Evolutionary conservation across 1,140 invertebrate species (phyloP).

Genomic region (Capitella teleta): DNA sequence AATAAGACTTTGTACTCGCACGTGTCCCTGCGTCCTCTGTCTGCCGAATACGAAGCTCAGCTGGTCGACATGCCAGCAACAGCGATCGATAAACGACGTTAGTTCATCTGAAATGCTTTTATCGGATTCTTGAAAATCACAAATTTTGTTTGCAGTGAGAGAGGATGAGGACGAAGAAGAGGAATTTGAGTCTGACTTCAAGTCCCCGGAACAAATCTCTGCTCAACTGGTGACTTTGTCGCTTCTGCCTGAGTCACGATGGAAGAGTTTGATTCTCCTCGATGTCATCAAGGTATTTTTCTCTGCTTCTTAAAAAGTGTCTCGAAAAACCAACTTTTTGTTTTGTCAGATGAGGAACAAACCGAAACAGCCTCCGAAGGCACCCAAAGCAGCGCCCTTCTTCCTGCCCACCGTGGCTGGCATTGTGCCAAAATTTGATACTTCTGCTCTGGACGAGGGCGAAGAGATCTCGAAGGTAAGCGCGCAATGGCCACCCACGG

Average conservation of each 20-base stretch:
- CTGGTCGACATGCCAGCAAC: conserved; percentile 51
- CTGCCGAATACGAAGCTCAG: conserved; percentile 48
- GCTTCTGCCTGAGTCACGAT: conserved; percentile 69
- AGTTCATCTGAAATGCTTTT: not conserved
- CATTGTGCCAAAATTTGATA: conserved; percentile 69
- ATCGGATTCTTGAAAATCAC: not conserved
- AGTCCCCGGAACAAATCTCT: conserved; percentile 69
- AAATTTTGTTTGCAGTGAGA: conserved; percentile 17
- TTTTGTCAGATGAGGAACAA: conserved; percentile 62
- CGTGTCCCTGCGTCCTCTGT: conserved; percentile 64
- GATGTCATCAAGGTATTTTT: conserved; percentile 67
- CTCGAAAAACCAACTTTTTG: not conserved
- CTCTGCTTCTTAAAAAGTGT: not conserved
- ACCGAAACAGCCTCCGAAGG: conserved; percentile 69
- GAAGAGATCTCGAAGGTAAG: too few relatives aligned
- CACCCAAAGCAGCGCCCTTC: conserved; percentile 79
- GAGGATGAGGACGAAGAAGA: conserved; percentile 40
- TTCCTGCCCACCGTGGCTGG: conserved; percentile 84
- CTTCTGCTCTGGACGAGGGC: conserved; percentile 40
- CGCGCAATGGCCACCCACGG: too few relatives aligned
- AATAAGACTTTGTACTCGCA: conserved; percentile 74
- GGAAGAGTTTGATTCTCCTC: conserved; percentile 84
- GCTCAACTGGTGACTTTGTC: conserved; percentile 77
- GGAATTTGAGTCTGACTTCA: conserved; percentile 46
- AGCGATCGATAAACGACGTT: conserved; percentile 12